These are phyloP conservation scores for Adineta ricciae DNA, from an alignment of 2,888 invertebrate genomes.

Conservation along the genomic window DNA sequence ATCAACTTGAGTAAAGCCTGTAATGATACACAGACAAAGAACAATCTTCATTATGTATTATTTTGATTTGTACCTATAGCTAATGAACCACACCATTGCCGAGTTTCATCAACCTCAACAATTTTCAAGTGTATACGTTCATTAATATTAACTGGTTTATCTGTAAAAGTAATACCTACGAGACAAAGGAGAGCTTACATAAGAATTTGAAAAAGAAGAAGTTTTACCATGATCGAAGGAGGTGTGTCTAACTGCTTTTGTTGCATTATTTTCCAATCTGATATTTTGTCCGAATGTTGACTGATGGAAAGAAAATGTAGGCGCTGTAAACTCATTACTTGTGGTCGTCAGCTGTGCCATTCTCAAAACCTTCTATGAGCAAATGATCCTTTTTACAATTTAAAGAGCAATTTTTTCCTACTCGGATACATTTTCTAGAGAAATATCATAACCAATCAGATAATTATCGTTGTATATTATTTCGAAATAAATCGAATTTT, in stretches of 20 bases:
- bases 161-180: neutral
- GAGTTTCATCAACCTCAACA: conserved; percentile 4
- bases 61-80: neutral
- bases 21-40: neutral
- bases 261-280: neutral
- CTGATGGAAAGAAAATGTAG: neutral
- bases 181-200: neutral
- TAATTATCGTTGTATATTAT: too few species aligned
- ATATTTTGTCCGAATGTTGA: neutral
- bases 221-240: neutral
- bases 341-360: neutral
- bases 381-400: too few species aligned
- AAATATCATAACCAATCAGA: too few species aligned
- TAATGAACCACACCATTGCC: conserved; percentile 14
- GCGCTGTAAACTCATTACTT: neutral
- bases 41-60: too few species aligned
- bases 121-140: conserved; percentile 5
- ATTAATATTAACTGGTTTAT: neutral
- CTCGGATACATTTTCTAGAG: too few species aligned
- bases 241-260: neutral
- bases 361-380: neutral
- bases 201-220: neutral
- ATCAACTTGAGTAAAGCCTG: conserved; percentile 14
- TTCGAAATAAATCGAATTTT: too few species aligned
- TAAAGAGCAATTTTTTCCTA: too few species aligned